These are phyloP conservation scores for Tanypteryx hageni DNA, from an alignment of 2,888 invertebrate species.

Conservation along the genomic window DNA sequence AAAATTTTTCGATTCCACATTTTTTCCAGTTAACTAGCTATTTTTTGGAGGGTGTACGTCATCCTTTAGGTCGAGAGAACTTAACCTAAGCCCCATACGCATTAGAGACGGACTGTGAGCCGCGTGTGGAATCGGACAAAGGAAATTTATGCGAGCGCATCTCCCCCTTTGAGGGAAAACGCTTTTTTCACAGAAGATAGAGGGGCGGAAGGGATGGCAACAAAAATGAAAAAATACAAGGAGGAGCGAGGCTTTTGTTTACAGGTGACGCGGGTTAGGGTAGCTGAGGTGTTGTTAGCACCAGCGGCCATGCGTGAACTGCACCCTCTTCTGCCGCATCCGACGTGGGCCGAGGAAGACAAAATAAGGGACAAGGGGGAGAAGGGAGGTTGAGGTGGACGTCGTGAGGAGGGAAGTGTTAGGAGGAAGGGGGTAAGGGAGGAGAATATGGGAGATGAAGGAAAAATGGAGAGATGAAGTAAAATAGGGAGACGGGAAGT, in stretches of 20 bases:
- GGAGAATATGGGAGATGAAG: background rate
- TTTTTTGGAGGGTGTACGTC: too few relatives aligned
- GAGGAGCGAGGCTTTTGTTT: conserved; percentile 41
- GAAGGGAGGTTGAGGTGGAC: background rate
- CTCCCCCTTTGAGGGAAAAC: background rate
- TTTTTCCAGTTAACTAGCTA: too few relatives aligned
- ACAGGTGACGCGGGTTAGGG: conserved; percentile 39
- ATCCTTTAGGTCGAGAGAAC: too few relatives aligned
- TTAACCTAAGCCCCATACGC: background rate
- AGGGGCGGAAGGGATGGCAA: background rate
- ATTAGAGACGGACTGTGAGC: background rate
- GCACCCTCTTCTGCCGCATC: conserved; percentile 27
- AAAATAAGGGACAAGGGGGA: background rate
- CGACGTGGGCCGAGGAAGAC: background rate
- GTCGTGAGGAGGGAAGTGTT: background rate
- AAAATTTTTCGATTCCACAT: too few relatives aligned
- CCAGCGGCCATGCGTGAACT: conserved; percentile 53
- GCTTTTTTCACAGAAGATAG: background rate
- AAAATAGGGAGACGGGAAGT: background rate
- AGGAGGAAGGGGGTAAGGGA: background rate
- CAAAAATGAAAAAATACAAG: background rate
- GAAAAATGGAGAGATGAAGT: background rate
- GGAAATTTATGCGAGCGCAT: conserved; percentile 20
- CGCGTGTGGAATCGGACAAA: conserved; percentile 32
- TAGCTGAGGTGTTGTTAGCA: conserved; percentile 47